A percentile compares a stretch with the other conserved stretches of the same genome.
Evolutionary conservation across 1,140 invertebrate genomes (phyloP).

Genomic region (Helicoverpa zea): DNA sequence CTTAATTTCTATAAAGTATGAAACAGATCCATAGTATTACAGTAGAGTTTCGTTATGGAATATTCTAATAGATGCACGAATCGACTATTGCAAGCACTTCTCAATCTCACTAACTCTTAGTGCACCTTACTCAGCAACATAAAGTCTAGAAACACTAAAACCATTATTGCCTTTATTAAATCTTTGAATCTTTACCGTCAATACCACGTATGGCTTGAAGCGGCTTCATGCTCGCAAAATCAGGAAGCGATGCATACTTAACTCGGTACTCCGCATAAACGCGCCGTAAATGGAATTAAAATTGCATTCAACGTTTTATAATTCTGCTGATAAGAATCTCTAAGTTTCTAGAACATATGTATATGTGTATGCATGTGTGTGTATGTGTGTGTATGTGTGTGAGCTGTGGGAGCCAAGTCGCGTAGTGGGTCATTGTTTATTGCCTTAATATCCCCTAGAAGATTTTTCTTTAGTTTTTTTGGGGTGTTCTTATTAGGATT

Average conservation of each 20-base stretch:
- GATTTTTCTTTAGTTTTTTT: neutral
- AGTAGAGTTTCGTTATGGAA: too few relatives aligned
- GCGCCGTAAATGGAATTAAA: conserved; percentile 8
- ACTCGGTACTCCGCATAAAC: neutral
- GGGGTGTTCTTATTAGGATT: neutral
- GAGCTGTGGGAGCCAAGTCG: neutral
- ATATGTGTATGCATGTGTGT: neutral
- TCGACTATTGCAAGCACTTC: too few relatives aligned
- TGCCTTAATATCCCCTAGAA: neutral
- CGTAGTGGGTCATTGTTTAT: conserved; percentile 1
- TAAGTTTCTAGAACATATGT: neutral
- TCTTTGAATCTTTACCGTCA: neutral
- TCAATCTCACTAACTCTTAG: too few relatives aligned
- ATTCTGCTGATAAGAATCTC: neutral
- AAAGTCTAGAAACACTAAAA: neutral
- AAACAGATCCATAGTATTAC: too few relatives aligned
- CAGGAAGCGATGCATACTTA: conserved; percentile 18
- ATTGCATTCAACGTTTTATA: conserved; percentile 3
- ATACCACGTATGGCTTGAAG: neutral
- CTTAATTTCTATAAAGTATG: too few relatives aligned
- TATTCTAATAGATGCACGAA: too few relatives aligned
- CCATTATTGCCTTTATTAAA: neutral
- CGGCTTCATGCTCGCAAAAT: neutral
- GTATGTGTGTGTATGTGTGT: neutral
- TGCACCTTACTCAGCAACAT: neutral